A percentile compares a stretch with the other conserved stretches of the same genome.
Conservation (phyloP, 1,140 invertebrate species). For the Sinonovacula constricta region DNA sequence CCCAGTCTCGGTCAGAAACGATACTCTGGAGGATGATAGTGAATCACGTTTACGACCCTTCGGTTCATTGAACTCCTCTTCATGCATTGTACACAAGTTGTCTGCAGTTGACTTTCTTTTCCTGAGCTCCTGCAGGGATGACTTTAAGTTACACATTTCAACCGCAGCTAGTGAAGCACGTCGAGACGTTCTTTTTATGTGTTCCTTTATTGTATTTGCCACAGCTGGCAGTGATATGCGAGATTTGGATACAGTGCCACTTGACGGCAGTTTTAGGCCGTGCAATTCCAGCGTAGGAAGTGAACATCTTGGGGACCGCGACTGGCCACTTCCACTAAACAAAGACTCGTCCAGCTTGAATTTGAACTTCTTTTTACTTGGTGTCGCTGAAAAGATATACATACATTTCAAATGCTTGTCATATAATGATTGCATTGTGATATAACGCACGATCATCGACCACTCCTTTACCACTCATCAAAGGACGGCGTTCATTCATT, state of each 20-base stretch:
- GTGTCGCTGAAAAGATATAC: constrained; percentile 37
- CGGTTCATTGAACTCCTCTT: constrained; percentile 17
- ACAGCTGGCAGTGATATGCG: constrained; percentile 29
- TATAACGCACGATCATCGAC: no score
- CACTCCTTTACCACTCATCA: no score
- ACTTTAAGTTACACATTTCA: constrained; percentile 15
- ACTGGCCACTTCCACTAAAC: constrained; percentile 19
- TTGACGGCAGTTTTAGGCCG: constrained; percentile 29
- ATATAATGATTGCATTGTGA: no score
- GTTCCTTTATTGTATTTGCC: constrained; percentile 36
- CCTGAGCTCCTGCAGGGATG: constrained; percentile 16
- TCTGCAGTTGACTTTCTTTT: constrained; percentile 8
- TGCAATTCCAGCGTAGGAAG: constrained; percentile 36
- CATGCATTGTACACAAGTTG: constrained; percentile 43
- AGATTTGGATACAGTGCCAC: neutral
- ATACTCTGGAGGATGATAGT: constrained; percentile 15
- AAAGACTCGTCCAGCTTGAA: constrained; percentile 37
- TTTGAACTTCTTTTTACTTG: constrained; percentile 37
- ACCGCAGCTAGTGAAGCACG: constrained; percentile 29
- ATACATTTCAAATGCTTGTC: no score
- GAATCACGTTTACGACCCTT: constrained; percentile 16
- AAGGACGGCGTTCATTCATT: no score
- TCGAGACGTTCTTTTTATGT: constrained; percentile 21
- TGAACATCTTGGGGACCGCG: constrained; percentile 28
- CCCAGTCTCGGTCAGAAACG: constrained; percentile 29